Percentiles rank a stretch among this genome's conserved stretches.
Evolutionary conservation across 2,113 vertebrate genomes (phyloP).

Genomic region (Lonchura striata): DNA sequence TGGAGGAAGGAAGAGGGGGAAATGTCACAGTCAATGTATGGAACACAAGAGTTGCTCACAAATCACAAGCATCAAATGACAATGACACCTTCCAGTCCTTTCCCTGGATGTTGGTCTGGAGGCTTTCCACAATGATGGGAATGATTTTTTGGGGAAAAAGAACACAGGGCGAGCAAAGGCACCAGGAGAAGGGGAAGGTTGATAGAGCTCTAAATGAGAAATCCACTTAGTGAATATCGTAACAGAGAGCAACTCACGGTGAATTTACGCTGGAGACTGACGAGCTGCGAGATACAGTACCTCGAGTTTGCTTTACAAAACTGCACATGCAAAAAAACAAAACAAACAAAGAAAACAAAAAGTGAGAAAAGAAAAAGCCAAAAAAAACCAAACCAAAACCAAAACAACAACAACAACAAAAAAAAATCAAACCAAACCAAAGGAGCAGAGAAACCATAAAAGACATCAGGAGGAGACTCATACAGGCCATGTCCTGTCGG

Average conservation of each 20-base stretch:
- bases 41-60: constrained; percentile 52
- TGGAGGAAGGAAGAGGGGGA: not conserved
- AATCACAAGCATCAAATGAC: constrained; percentile 30
- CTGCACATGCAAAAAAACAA: constrained; percentile 92
- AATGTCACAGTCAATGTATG: not conserved
- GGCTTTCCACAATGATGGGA: constrained; percentile 57
- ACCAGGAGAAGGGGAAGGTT: not conserved
- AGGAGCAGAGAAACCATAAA: constrained; percentile 59
- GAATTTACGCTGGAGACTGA: constrained; percentile 96
- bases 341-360: constrained; percentile 77
- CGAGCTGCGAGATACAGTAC: constrained; percentile 91
- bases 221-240: constrained; percentile 69
- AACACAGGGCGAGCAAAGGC: not conserved
- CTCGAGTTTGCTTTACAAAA: constrained; percentile 96
- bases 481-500: not conserved
- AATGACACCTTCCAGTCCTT: constrained; percentile 40
- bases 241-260: constrained; percentile 93
- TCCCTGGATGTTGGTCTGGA: constrained; percentile 16
- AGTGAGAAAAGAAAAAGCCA: constrained; percentile 84
- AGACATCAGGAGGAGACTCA: constrained; percentile 44
- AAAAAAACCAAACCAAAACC: constrained; percentile 57
- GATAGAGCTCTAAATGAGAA: constrained; percentile 5
- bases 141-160: not conserved
- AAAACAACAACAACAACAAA: constrained; percentile 68
- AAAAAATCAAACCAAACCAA: constrained; percentile 10